phyloP scores from a whole-genome alignment of 2,888 invertebrate species.

The Sceliomorpha sp. region DNA sequence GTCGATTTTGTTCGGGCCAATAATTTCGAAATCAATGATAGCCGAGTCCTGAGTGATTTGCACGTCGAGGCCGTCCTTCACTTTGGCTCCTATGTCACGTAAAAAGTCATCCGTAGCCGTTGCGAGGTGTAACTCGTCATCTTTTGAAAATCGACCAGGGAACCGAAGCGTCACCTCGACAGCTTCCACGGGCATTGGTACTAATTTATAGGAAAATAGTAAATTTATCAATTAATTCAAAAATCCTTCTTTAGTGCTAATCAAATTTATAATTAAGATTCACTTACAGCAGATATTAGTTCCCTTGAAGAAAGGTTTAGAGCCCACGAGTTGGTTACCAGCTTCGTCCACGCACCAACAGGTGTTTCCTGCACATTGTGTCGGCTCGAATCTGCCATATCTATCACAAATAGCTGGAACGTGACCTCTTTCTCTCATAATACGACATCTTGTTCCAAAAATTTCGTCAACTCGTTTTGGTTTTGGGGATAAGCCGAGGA shows the following conservation, averaged over 20 bases:
- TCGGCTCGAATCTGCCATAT: constrained; percentile 87
- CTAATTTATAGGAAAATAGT: constrained; percentile 76
- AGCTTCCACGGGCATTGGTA: constrained; percentile 87
- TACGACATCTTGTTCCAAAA: constrained; percentile 83
- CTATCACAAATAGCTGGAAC: constrained; percentile 84
- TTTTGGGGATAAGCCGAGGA: constrained; percentile 62
- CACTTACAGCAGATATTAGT: constrained; percentile 83
- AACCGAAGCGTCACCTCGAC: constrained; percentile 89
- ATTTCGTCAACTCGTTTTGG: constrained; percentile 72
- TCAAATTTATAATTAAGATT: too few species aligned
- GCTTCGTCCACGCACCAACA: constrained; percentile 95
- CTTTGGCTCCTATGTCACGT: constrained; percentile 71
- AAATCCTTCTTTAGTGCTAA: too few species aligned
- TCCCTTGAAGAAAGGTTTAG: constrained; percentile 84
- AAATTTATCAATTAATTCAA: constrained; percentile 10
- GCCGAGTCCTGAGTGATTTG: constrained; percentile 73
- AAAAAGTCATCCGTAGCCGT: constrained; percentile 72
- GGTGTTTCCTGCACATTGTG: constrained; percentile 86
- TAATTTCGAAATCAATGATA: constrained; percentile 81
- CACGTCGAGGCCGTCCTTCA: constrained; percentile 70
- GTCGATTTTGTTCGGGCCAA: constrained; percentile 88
- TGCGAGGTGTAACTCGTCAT: constrained; percentile 67
- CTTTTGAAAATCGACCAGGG: constrained; percentile 82
- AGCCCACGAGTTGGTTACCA: constrained; percentile 85
- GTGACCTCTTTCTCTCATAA: constrained; percentile 81